Evolutionary conservation across 2,888 invertebrate species (phyloP).

Genomic region (Salticus scenicus): DNA sequence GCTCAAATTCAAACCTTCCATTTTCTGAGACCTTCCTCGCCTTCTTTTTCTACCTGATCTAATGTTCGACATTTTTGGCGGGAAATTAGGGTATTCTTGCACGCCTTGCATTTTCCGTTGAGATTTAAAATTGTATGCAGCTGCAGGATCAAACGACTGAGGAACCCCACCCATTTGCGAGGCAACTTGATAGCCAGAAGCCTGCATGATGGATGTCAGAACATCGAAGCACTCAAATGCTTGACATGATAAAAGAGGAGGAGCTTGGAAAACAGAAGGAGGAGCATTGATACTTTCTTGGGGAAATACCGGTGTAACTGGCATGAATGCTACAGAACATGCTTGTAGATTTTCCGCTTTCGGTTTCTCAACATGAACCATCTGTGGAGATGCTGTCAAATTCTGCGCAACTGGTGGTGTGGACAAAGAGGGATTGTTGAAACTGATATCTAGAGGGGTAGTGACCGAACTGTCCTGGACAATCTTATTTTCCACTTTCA

Average conservation of each 20-base stretch:
- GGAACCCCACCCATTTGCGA: background rate
- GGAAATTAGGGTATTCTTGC: background rate
- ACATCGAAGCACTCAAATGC: conserved; percentile 59
- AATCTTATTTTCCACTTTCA: conserved; percentile 6
- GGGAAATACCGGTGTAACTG: conserved; percentile 45
- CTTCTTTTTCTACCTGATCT: conserved; percentile 23
- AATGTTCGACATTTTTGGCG: background rate
- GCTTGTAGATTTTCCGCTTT: conserved; percentile 60
- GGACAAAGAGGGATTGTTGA: background rate
- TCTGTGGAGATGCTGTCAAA: conserved; percentile 13
- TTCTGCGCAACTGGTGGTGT: background rate
- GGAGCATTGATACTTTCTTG: conserved; percentile 14
- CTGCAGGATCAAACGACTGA: background rate
- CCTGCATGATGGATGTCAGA: conserved; percentile 56
- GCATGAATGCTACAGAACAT: conserved; percentile 55
- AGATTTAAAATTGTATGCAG: conserved; percentile 19
- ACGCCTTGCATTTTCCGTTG: background rate
- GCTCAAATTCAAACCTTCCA: conserved; percentile 51
- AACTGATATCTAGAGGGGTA: conserved; percentile 31
- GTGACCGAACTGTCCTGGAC: conserved; percentile 33
- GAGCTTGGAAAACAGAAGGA: conserved; percentile 3
- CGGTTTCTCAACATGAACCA: conserved; percentile 62
- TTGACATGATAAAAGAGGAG: conserved; percentile 55
- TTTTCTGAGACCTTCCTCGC: conserved; percentile 15
- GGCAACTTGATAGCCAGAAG: conserved; percentile 58